Evolutionary conservation across 2,113 vertebrate species (phyloP), one percentile per base, ranked within the genome.

Genomic region (Chinchilla lanigera): DNA sequence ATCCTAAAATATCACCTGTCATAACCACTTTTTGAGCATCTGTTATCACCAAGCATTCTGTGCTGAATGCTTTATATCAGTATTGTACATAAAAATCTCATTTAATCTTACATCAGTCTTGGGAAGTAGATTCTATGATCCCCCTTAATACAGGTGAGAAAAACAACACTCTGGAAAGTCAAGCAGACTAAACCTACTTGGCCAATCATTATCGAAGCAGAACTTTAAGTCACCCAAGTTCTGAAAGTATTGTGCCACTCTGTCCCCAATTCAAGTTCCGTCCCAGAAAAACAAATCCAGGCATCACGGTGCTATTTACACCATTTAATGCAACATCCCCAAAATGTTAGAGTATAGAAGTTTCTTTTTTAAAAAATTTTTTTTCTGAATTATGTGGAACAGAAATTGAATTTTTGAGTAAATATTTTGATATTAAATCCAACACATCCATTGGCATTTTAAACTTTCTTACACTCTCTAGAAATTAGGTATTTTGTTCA

Each of bases 401-500:
- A 82, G 38, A 71, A 77, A 9, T 26, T 93, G 38, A 30, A 90
- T 92, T 92, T 54, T 75, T 84, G 24, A 95, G 30, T 89, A 47
- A 50, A 81, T 83, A 67, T 85, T 77, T 77, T 85, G 69, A 24
- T 84, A 83, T 33, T 16, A 44, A 92, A 82, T 81, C 9, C 75
- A n/a, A 78, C 38, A 85, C 13, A 84, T 41, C 33, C 47, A 92
- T 56, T 92, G n/a, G 47, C 63, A 86, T 90, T 95, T 88, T 30
- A 93, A 92, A 92, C 52, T 93, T 95, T 81, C 93, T 95, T 82
- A 54, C 5, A 41, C 8, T 77, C 52, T 92, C 69, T 86, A 97
- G 84, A 97, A 97, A 89, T 86, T 35, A 89, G 60, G 54, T 61
- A 54, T 81, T 94, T 89, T 92, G 90, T 92, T 97, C 80, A 28